A percentile compares a stretch with the other conserved stretches of the same genome.
These are phyloP conservation scores for Enteromius paludinosus DNA, from an alignment of 2,797 vertebrate genomes.

Conservation along the genomic window DNA sequence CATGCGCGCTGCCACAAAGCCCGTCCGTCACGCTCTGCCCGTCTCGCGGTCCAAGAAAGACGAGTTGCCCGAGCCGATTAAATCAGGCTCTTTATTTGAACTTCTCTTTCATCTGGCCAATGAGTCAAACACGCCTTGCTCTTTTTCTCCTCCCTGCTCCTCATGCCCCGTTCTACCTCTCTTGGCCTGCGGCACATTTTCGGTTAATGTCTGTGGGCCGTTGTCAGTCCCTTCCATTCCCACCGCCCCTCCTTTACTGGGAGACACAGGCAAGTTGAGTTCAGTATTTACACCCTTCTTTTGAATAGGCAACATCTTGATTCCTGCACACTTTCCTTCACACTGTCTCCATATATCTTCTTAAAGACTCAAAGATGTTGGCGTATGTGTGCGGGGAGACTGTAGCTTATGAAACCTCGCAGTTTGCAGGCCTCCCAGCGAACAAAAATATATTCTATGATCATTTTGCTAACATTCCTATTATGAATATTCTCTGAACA, in stretches of 20 bases:
- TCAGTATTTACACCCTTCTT: slow-evolving; percentile 41
- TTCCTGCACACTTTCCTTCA: slow-evolving; percentile 23
- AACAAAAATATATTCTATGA: background rate
- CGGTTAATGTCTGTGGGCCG: slow-evolving; percentile 82
- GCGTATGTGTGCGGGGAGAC: background rate
- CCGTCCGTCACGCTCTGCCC: slow-evolving; percentile 78
- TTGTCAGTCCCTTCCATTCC: slow-evolving; percentile 63
- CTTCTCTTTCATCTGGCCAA: slow-evolving; percentile 90
- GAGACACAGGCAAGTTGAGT: slow-evolving; percentile 54
- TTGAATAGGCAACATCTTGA: slow-evolving; percentile 15
- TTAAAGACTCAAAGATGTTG: slow-evolving; percentile 17
- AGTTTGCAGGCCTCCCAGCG: background rate
- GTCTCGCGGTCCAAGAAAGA: slow-evolving; percentile 70
- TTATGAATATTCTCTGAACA: background rate
- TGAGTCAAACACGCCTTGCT: slow-evolving; percentile 84
- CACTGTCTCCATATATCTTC: slow-evolving; percentile 35
- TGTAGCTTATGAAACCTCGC: background rate
- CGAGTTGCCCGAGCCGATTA: slow-evolving; percentile 89
- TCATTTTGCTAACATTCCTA: background rate
- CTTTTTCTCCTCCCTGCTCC: slow-evolving; percentile 53
- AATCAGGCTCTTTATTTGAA: slow-evolving; percentile 95
- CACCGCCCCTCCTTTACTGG: slow-evolving; percentile 66
- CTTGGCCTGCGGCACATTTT: slow-evolving; percentile 87
- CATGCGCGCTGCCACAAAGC: slow-evolving; percentile 82
- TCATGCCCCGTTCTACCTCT: slow-evolving; percentile 33